These are phyloP conservation scores for Bombus balteatus DNA, from an alignment of 1,140 invertebrate species.

Conservation along the genomic window DNA sequence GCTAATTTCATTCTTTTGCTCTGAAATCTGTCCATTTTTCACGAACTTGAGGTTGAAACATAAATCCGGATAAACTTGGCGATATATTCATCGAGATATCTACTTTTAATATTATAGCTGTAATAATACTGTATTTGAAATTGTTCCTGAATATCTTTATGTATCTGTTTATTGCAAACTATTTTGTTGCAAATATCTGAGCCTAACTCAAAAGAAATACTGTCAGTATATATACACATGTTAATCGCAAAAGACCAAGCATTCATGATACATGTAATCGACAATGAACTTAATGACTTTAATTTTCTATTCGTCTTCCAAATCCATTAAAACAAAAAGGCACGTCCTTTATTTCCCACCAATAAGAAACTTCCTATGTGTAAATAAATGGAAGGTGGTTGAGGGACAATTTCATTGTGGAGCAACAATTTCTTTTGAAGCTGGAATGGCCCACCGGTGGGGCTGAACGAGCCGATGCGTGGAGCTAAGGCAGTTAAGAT, in stretches of 20 bases:
- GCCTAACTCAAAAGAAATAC: no score
- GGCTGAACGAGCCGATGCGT: conserved; percentile 37
- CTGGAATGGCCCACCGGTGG: conserved; percentile 45
- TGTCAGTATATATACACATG: no score
- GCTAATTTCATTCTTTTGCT: not conserved
- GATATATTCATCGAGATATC: not conserved
- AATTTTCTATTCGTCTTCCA: no score
- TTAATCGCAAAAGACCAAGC: no score
- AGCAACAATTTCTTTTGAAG: conserved; percentile 51
- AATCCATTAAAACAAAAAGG: not conserved
- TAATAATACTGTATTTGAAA: not conserved
- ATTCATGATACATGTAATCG: no score
- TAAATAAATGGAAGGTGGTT: not conserved
- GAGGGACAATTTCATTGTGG: conserved; percentile 23
- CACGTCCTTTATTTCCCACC: not conserved
- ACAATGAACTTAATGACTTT: no score
- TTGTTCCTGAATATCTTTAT: not conserved
- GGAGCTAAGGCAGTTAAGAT: conserved; percentile 66
- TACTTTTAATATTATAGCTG: not conserved
- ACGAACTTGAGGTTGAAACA: not conserved
- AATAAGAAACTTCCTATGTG: not conserved
- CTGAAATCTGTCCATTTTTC: not conserved
- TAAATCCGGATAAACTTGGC: not conserved
- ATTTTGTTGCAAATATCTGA: no score
- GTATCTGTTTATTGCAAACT: not conserved